Evolutionary conservation across 1,140 invertebrate genomes (phyloP), one percentile per base, ranked within the genome.

Genomic region (Amphibalanus amphitrite): DNA sequence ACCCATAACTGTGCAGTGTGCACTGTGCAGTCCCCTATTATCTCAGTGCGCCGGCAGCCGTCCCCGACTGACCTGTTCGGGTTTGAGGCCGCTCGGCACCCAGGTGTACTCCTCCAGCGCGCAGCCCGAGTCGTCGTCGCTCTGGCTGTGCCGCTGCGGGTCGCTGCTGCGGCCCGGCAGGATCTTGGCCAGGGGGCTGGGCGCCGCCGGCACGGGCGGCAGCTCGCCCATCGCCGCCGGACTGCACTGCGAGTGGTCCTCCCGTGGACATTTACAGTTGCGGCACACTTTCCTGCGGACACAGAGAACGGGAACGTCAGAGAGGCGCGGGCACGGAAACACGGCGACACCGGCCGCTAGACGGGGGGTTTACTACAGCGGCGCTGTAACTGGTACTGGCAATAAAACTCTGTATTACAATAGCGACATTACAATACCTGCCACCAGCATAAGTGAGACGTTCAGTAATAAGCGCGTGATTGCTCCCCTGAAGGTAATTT

Each of bases 71-170:
- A 97, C 95, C 88, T 96, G 94, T 82, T 97, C 94, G 20, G 95
- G 93, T 81, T 93, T 87, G 4, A 97, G 84, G 72, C 94, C 94
- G 4, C 92, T 92, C 64, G 96, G 96, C 69, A 97, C 92, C 95
- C 95, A 98, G 0, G 93, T 95, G 81, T 98, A 98, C 79, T 98
- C 96, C 78, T 98, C 95, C 69, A 98, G 83, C 8, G 94, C 93
- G 79, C 95, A 98, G 15, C 95, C 95, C 69, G 91, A 95, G 82
- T 98, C 95, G 79, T 97, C 94, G 81, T 97, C 95, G 69, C 91
- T 94, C 77, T 95, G 93, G 3, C 92, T 94, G 78, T 95, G 92
- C 64, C 92, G 82, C 77, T 93, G 90, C 74, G 89, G 89, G 78
- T 92, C 80, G 69, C 80, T 79, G 69, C 76, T 76, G 67, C 76